These are phyloP conservation scores for Brachypodius melanocephalos DNA, from an alignment of 2,113 vertebrate species.

Conservation along the genomic window DNA sequence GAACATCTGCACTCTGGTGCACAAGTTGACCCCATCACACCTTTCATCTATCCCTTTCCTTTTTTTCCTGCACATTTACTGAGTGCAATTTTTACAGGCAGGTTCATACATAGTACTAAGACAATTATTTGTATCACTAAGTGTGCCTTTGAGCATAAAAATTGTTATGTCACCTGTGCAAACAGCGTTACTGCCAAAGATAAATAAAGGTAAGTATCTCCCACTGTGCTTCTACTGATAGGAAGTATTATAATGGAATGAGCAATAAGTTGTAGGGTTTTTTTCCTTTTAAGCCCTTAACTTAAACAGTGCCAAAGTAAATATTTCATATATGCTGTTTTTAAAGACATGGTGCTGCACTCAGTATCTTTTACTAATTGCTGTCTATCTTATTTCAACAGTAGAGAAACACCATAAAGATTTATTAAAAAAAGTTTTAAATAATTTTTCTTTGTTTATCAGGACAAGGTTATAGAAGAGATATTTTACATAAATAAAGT, in stretches of 20 bases:
- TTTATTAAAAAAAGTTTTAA: not conserved
- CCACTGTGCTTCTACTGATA: not conserved
- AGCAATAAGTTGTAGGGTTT: not conserved
- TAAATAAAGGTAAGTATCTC: not conserved
- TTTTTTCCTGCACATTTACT: not conserved
- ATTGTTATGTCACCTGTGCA: not conserved
- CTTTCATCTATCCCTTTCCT: not conserved
- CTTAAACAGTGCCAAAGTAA: not conserved
- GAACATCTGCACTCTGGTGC: not conserved
- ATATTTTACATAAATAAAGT: conserved; percentile 53
- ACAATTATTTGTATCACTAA: not conserved
- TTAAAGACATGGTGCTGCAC: not conserved
- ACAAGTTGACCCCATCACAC: fast-evolving
- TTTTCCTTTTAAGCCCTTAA: not conserved
- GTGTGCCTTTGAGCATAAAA: not conserved
- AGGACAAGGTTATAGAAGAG: conserved; percentile 3
- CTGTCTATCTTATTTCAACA: conserved; percentile 9
- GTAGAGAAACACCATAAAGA: not conserved
- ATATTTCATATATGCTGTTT: not conserved
- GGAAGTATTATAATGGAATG: not conserved
- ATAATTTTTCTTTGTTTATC: conserved; percentile 37
- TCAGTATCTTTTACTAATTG: conserved; percentile 17
- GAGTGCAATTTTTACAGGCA: not conserved
- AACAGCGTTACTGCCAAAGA: not conserved
- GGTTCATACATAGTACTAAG: not conserved